These are phyloP conservation scores for Rhamphomyia laevipes DNA, from an alignment of 2,888 invertebrate species.

Conservation along the genomic window DNA sequence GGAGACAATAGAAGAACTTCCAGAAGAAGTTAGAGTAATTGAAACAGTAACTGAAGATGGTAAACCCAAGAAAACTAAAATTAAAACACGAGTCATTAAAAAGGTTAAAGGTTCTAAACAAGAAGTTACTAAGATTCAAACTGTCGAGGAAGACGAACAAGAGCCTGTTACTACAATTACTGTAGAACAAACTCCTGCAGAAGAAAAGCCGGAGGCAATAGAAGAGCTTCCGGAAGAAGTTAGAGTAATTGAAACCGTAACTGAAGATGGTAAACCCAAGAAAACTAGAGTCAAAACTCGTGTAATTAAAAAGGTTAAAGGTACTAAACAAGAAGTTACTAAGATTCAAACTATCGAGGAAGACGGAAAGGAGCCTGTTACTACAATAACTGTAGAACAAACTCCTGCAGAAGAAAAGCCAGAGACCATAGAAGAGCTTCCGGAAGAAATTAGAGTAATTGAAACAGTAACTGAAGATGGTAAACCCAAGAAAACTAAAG, in stretches of 20 bases:
- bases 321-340: conserved; percentile 28
- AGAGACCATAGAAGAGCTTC: conserved; percentile 16
- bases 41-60: conserved; percentile 30
- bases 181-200: conserved; percentile 11
- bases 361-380: conserved; percentile 32
- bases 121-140: conserved; percentile 25
- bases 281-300: conserved; percentile 27
- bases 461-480: conserved; percentile 21
- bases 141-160: conserved; percentile 24
- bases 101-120: conserved; percentile 16
- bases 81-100: conserved; percentile 18
- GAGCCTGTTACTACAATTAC: conserved; percentile 24
- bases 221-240: conserved; percentile 18
- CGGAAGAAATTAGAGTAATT: conserved; percentile 22
- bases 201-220: conserved; percentile 11
- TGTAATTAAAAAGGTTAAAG: conserved; percentile 29
- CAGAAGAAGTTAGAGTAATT: conserved; percentile 32
- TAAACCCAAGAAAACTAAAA: conserved; percentile 29
- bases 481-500: conserved; percentile 22
- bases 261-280: conserved; percentile 15
- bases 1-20: conserved; percentile 22
- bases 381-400: conserved; percentile 19
- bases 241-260: conserved; percentile 31
- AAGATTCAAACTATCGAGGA: conserved; percentile 25
- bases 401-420: conserved; percentile 13